Evolutionary conservation across 2,113 vertebrate species (phyloP).

Genomic region (Pao palembangensis): DNA sequence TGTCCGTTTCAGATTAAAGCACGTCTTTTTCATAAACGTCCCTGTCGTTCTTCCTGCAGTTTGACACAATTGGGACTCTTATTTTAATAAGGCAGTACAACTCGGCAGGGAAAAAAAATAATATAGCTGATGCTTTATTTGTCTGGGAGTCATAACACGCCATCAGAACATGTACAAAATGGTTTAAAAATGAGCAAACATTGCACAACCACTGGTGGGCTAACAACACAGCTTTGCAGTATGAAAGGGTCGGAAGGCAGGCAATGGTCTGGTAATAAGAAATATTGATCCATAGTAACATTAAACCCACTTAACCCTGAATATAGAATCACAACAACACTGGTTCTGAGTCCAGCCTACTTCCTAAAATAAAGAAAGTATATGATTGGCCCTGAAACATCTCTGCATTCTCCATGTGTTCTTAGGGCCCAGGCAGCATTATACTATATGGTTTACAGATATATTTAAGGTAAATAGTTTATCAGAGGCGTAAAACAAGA

Average conservation of each 20-base stretch:
- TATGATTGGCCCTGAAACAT: slow-evolving; percentile 1
- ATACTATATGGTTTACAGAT: slow-evolving; percentile 40
- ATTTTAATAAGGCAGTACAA: slow-evolving; percentile 72
- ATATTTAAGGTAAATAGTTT: slow-evolving; percentile 38
- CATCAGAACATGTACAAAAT: slow-evolving; percentile 80
- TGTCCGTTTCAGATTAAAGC: slow-evolving; percentile 48
- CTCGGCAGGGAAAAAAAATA: slow-evolving; percentile 76
- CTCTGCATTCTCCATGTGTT: slow-evolving; percentile 22
- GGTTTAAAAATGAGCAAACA: slow-evolving; percentile 78
- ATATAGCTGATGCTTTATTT: slow-evolving; percentile 81
- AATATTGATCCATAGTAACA: slow-evolving; percentile 64
- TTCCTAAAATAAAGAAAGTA: slow-evolving; percentile 24
- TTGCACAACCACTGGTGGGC: slow-evolving; percentile 75
- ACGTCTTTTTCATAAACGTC: slow-evolving; percentile 47
- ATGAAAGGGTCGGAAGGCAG: slow-evolving; percentile 76
- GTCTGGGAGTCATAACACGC: slow-evolving; percentile 76
- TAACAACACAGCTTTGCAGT: slow-evolving; percentile 73
- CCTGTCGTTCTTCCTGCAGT: too few species aligned
- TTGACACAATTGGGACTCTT: too few species aligned
- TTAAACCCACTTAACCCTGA: slow-evolving; percentile 71
- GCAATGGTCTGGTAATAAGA: slow-evolving; percentile 68
- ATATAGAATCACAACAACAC: slow-evolving; percentile 65
- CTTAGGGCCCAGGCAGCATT: slow-evolving; percentile 38
- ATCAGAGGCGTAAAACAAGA: slow-evolving; percentile 49
- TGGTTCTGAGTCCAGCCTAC: slow-evolving; percentile 41